Base-by-base conservation (phyloP, 2,113 vertebrate species). In the Hypocryptadius cinnamomeus region DNA sequence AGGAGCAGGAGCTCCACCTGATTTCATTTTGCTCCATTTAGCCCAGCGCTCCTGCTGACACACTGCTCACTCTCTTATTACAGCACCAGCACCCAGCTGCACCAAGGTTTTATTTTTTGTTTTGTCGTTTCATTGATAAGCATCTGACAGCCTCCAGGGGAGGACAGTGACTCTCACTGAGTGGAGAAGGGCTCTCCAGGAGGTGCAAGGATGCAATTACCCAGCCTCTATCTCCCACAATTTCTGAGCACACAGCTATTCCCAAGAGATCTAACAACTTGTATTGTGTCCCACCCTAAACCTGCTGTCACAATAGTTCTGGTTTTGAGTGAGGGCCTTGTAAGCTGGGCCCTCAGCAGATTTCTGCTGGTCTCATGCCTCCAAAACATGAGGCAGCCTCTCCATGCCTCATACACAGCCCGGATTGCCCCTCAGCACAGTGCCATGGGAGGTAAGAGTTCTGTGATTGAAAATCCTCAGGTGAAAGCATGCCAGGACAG, bases 131-230 rank as follows among this genome's bases (percentile, higher is more conserved):
- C 8, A 6, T 40, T 91, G 35, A 42, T 61, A 71, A 76, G 3
- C 39, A 66, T 48, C 30, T 79, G 51, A 51, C 19, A 65, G 47
- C 24, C 54, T n/a, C 80, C 56, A 69, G 56, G 51, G 37, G 44
- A 60, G 47, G 64, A 31, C 27, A 1, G 2, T 35, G 69, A 10
- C 1, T 2, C 28, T 70, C 39, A 27, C 0, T 13, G 42, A 16
- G 39, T 3, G 2, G 8, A 28, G 24, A 50, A 73, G 15, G 9
- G 15, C 31, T 91, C 63, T 89, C 53, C 12, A 78, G 68, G 37
- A 79, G 42, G 24, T 35, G 15, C 22, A 39, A 59, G 50, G 64
- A 85, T 15, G 37, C 20, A 60, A 31, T 30, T 71, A 24, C 8
- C 9, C n/a, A 48, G 33, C 17, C 17, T 73, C 19, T 7, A 25